Base-by-base conservation (phyloP, 2,888 invertebrate genomes). In the Clitarchus hookeri region DNA sequence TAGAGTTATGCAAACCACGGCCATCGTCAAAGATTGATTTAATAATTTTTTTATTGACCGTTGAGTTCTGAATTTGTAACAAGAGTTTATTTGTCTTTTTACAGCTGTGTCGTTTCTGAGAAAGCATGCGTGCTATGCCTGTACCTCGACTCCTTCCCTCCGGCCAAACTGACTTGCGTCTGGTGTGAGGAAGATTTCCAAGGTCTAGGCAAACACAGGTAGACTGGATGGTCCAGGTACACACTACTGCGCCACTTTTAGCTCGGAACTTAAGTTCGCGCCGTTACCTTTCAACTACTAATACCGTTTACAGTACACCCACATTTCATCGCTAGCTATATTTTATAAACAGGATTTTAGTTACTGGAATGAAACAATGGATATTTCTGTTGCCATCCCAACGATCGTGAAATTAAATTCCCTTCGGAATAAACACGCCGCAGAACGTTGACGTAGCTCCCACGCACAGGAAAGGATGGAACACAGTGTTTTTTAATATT, bases 261-360 rank as follows among this genome's bases (percentile, higher is more conserved):
- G n/a, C 65, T n/a, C 8, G 65, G 65, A 65, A 65, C 65, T 65
- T 65, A 65, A 65, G 65, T 65, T 65, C 65, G 65, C 65, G 65
- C 19, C n/a, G 23, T 9, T 23, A 19, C 65, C 65, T 8, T 8
- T 23, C 11, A 11, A 65, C 48, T 48, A 16, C 48, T 6, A 36
- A 36, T 16, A 13, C 48, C 11, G 48, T 16, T 16, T 48, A 16
- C 48, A 48, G 11, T 16, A 11, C 16, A 16, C 48, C 48, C 48
- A 48, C 48, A 48, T 48, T 48, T 13, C 16, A 48, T 16, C 48
- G 8, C 16, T 16, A 48, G 11, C 48, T 48, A 16, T 11, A 1
- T 48, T 48, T 48, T 16, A 1, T 48, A 48, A 11, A 48, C 0
- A 16, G 12, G 11, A 16, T 48, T n/a, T 48, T 16, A 48, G 3